Base-by-base conservation (phyloP, 2,113 vertebrate species). In the Triplophysa tibetana region DNA sequence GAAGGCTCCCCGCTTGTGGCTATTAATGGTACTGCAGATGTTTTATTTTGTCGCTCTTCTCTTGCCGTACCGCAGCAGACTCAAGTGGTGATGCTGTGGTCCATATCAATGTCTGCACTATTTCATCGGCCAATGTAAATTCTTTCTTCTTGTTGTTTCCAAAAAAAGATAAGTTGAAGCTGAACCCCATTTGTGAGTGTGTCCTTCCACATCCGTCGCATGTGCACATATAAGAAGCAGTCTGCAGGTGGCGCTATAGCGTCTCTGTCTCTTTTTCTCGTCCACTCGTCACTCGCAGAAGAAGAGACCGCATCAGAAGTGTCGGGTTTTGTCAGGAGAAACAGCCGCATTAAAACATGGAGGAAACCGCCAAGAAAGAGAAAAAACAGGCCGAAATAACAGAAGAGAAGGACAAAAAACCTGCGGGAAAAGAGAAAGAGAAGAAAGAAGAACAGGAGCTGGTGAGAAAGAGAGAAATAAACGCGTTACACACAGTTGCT, bases 401-500 rank as follows among this genome's bases (percentile, higher is more conserved):
- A 0, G 91, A 93, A 78, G 90, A 92, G 61, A 92, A 93, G 70
- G 88, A 91, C 0, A 93, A 92, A 19, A 81, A 90, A 77, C 45
- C 87, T 19, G 65, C 90, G 0, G 91, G 90, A 5, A 93, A 93
- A 75, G 93, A 92, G 7, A 94, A 94, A 63, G 92, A 91, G 0
- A 93, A 94, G 86, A 93, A 94, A 84, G 93, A 93, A 76, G 93
- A 94, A 54, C 91, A 93, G 68, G 93, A 94, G 73, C 72, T 94
- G 89, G 93, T 93, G 70, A 83, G 78, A 45, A 2, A 24, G 8
- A 6, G n/a, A 75, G n/a, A 75, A 33, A 65, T 21, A 38, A 2
- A 3, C 52, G 17, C 19, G 45, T 2, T 61, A 19, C 5, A 38
- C 24, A 38, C 24, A 41, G 50, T 19, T 4, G 24, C 4, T 82